Evolutionary conservation across 2,113 vertebrate genomes (phyloP).

Genomic region (Azemiops feae): DNA sequence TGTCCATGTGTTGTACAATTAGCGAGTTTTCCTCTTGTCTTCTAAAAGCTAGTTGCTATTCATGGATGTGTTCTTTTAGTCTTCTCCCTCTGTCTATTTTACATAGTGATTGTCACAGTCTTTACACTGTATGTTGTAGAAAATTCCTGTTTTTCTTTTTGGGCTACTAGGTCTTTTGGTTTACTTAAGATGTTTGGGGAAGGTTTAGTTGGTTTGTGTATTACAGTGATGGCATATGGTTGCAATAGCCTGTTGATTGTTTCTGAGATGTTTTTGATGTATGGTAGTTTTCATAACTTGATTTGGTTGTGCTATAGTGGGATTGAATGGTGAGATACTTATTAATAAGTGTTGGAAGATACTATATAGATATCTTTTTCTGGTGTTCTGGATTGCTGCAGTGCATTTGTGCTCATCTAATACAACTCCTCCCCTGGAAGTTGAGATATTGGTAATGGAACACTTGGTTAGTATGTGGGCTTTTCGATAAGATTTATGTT

Average conservation of each 20-base stretch:
- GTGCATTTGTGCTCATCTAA: background rate
- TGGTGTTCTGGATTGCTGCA: background rate
- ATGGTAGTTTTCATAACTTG: background rate
- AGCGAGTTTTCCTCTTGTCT: background rate
- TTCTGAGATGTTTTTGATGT: background rate
- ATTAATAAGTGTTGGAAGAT: background rate
- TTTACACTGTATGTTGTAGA: background rate
- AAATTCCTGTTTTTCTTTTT: background rate
- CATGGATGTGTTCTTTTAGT: background rate
- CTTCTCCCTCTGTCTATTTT: background rate
- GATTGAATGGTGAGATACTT: background rate
- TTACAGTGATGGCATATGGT: background rate
- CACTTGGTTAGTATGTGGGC: background rate
- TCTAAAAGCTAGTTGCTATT: background rate
- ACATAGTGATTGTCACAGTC: background rate
- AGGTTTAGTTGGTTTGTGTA: background rate
- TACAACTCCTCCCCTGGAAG: background rate
- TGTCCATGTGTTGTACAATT: background rate
- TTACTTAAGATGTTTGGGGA: background rate
- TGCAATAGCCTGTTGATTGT: background rate
- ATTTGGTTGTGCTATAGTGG: background rate
- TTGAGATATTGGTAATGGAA: background rate
- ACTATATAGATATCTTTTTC: background rate
- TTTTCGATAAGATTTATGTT: background rate
- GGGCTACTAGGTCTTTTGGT: background rate